These are phyloP conservation scores for Dysmachus trigonus DNA, from an alignment of 2,888 invertebrate species.

Conservation along the genomic window DNA sequence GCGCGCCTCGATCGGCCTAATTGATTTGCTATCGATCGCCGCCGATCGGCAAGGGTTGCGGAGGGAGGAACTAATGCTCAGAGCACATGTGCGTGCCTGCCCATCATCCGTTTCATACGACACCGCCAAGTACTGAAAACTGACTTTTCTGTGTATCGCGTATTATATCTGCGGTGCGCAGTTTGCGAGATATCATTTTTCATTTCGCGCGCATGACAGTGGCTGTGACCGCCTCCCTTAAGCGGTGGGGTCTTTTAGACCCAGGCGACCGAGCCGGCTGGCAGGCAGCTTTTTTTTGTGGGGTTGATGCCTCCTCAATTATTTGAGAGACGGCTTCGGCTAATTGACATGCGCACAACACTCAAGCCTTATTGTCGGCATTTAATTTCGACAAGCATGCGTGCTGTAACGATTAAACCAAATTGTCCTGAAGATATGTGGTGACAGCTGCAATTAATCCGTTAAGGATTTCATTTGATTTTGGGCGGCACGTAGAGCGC, in stretches of 20 bases:
- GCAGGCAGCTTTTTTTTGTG: background rate
- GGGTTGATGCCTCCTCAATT: conserved; percentile 35
- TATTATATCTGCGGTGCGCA: background rate
- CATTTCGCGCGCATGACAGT: background rate
- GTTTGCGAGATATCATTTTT: background rate
- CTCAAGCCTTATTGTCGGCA: background rate
- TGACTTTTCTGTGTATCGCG: background rate
- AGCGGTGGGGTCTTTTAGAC: background rate
- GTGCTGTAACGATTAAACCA: conserved; percentile 4
- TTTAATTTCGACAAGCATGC: conserved; percentile 32
- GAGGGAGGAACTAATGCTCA: background rate
- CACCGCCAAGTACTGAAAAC: background rate
- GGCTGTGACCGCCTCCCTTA: background rate
- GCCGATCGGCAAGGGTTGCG: background rate
- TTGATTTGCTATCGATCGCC: conserved; percentile 14
- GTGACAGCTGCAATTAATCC: conserved; percentile 34
- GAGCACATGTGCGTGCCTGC: background rate
- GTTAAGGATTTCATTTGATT: conserved; percentile 23
- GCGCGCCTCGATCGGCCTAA: background rate
- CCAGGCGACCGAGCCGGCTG: background rate
- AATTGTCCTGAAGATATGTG: conserved; percentile 21
- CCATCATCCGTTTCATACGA: background rate
- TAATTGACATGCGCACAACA: conserved; percentile 26
- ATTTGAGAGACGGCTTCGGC: background rate
- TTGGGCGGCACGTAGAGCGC: no score